A percentile compares a stretch with the other conserved stretches of the same genome.
Conservation (phyloP, 1,140 invertebrate genomes). For the Proctacanthus coquilletti region DNA sequence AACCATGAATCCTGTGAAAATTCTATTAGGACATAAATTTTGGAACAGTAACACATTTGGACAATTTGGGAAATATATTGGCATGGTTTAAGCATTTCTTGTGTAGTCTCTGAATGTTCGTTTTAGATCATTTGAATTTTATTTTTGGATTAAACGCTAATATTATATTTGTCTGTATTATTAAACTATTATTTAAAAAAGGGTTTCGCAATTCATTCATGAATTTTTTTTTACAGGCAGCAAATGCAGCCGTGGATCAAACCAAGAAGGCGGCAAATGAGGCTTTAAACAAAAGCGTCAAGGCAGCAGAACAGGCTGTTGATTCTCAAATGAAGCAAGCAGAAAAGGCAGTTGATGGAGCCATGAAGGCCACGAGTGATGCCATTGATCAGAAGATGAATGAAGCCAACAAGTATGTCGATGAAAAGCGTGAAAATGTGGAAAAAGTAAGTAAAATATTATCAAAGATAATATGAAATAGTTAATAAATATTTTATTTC, state of each 20-base stretch:
- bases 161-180: no score
- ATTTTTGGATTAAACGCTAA: no score
- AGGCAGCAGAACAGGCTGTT: constrained; percentile 26
- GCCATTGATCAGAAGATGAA: constrained; percentile 28
- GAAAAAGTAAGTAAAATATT: constrained; percentile 15
- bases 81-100: no score
- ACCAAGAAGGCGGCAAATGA: constrained; percentile 29
- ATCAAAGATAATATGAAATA: neutral
- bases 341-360: constrained; percentile 22
- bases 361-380: constrained; percentile 25
- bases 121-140: no score
- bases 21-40: no score
- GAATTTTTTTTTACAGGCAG: constrained; percentile 14
- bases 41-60: no score
- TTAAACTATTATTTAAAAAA: no score
- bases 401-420: constrained; percentile 29
- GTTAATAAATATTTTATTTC: neutral
- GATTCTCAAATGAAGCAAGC: constrained; percentile 27
- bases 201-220: no score
- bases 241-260: constrained; percentile 26
- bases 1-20: no score
- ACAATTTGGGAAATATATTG: no score
- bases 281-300: constrained; percentile 28
- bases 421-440: constrained; percentile 25
- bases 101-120: no score